A percentile compares a stretch with the other conserved stretches of the same genome.
Conservation (phyloP, 2,113 vertebrate genomes). For the Tympanuchus pallidicinctus region DNA sequence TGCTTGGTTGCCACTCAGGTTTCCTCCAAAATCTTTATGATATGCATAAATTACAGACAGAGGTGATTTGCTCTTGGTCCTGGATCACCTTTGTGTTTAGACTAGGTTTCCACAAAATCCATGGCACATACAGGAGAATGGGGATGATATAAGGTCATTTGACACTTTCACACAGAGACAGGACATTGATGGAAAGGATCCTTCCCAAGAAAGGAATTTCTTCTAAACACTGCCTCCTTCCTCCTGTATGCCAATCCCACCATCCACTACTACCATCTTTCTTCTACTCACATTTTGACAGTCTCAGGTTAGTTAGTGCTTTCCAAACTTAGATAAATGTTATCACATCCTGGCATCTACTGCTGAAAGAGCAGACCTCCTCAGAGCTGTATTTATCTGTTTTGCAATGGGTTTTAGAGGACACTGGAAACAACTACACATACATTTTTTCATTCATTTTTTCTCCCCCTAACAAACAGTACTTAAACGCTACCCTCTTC, state of each 20-base stretch:
- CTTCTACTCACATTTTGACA: accelerated
- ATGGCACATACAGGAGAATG: accelerated
- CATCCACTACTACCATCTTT: neutral
- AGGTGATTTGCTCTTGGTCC: neutral
- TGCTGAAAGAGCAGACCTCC: neutral
- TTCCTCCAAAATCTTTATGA: neutral
- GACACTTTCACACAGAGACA: neutral
- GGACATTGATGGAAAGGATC: neutral
- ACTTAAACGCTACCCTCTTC: neutral
- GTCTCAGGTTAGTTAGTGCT: neutral
- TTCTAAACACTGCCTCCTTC: neutral
- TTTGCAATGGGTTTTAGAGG: neutral
- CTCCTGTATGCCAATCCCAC: neutral
- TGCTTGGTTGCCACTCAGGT: neutral
- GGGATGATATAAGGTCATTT: neutral
- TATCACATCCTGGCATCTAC: neutral
- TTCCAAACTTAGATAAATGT: neutral
- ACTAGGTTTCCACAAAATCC: neutral
- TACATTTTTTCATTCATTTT: neutral
- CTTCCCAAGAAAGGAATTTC: neutral
- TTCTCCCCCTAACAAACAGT: neutral
- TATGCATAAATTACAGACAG: neutral
- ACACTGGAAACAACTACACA: neutral
- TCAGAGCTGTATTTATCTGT: neutral
- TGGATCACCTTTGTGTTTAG: neutral